These are phyloP conservation scores for Thamnaconus septentrionalis DNA, from an alignment of 2,113 vertebrate genomes.

Conservation along the genomic window DNA sequence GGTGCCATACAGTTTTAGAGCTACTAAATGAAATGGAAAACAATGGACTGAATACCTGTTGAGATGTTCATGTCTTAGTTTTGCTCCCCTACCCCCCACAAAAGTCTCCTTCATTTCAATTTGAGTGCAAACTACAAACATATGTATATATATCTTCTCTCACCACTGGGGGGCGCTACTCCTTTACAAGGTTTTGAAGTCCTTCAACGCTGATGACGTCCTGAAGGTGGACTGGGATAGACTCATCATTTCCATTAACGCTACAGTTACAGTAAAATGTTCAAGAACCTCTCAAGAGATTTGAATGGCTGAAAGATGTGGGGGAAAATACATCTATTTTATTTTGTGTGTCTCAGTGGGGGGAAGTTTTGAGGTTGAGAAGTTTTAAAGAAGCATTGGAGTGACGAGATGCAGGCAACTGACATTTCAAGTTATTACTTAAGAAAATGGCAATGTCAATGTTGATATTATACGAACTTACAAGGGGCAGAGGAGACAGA, in stretches of 20 bases:
- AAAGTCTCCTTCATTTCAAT: slow-evolving; percentile 1
- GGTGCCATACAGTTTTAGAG: neutral
- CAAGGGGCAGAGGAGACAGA: no score
- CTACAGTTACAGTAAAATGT: neutral
- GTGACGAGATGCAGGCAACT: neutral
- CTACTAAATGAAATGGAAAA: no score
- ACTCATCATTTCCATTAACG: slow-evolving; percentile 2
- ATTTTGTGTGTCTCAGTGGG: neutral
- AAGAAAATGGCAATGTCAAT: no score
- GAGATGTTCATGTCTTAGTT: slow-evolving; percentile 4
- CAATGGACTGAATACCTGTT: no score
- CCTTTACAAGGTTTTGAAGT: neutral
- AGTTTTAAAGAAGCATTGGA: neutral
- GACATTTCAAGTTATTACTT: no score
- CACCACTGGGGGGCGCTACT: neutral
- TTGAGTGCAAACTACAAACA: slow-evolving; percentile 31
- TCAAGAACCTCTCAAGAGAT: neutral
- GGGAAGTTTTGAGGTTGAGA: neutral
- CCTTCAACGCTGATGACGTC: no score
- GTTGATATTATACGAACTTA: no score
- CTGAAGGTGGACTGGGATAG: neutral
- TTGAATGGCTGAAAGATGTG: neutral
- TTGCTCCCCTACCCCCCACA: neutral
- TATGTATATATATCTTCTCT: neutral
- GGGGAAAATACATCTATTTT: neutral